phyloP scores from a whole-genome alignment of 2,113 vertebrate genomes.

The Coptodon bakossiorum region DNA sequence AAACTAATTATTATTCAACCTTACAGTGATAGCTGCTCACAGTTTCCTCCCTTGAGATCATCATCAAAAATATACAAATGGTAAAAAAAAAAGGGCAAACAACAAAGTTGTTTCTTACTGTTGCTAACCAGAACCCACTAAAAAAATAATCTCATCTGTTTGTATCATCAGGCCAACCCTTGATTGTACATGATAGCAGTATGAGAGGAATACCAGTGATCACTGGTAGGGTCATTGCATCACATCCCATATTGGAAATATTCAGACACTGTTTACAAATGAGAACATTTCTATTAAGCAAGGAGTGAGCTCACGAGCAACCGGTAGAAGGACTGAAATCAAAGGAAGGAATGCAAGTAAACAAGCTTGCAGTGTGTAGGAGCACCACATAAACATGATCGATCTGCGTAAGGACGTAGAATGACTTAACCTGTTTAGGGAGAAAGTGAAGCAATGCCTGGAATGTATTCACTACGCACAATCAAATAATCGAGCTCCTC shows the following conservation, averaged over 20 bases:
- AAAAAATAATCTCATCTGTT: neutral
- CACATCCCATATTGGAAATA: constrained; percentile 19
- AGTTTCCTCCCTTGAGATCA: constrained; percentile 18
- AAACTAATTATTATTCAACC: neutral
- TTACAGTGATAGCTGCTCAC: neutral
- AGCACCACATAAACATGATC: neutral
- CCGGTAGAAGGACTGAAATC: neutral
- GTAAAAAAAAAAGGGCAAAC: neutral
- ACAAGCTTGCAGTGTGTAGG: neutral
- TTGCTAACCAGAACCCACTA: constrained; percentile 22
- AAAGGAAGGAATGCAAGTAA: neutral
- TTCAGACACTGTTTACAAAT: constrained; percentile 10
- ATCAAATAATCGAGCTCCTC: neutral
- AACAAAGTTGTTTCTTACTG: neutral
- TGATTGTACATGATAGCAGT: neutral
- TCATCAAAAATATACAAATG: constrained; percentile 2
- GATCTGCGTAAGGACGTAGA: neutral
- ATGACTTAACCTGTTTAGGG: constrained; percentile 16
- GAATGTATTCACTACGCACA: neutral
- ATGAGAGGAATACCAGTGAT: neutral
- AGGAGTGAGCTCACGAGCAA: neutral
- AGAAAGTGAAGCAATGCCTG: neutral
- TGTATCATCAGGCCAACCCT: constrained; percentile 2
- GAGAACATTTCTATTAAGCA: neutral
- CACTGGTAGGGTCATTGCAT: constrained; percentile 12